Percentiles rank a stretch among this genome's conserved stretches.
These are phyloP conservation scores for Rhinophrynus dorsalis DNA, from an alignment of 2,797 vertebrate genomes.

Conservation along the genomic window DNA sequence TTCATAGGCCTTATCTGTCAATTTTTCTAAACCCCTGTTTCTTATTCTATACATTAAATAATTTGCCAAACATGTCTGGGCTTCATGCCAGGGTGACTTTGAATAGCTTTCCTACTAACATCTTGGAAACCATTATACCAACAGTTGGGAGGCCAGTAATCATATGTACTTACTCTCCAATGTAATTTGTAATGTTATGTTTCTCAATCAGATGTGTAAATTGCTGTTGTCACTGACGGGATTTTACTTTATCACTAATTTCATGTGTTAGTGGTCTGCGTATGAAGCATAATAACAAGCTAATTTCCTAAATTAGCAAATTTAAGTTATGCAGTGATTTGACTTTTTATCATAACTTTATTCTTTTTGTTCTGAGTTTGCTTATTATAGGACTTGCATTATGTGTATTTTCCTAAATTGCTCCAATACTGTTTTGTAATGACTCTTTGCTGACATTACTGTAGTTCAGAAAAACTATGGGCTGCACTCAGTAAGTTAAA, in stretches of 20 bases:
- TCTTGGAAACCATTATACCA: constrained; percentile 42
- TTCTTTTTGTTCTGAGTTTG: not conserved
- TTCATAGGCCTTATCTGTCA: constrained; percentile 31
- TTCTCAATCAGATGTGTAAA: constrained; percentile 31
- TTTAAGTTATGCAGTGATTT: not conserved
- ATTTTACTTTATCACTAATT: constrained; percentile 13
- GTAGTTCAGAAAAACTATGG: no score
- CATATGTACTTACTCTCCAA: constrained; percentile 35
- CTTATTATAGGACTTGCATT: not conserved
- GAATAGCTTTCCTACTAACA: constrained; percentile 41
- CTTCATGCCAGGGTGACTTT: constrained; percentile 15
- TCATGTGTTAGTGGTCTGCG: not conserved
- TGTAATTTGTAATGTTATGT: constrained; percentile 20
- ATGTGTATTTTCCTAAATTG: not conserved
- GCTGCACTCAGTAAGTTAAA: no score
- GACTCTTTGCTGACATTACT: no score
- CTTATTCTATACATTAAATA: constrained; percentile 40
- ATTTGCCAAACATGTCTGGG: constrained; percentile 37
- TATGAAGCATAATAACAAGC: not conserved
- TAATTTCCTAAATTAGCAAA: not conserved
- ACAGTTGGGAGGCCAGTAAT: constrained; percentile 35
- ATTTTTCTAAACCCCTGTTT: constrained; percentile 5
- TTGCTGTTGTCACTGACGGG: not conserved
- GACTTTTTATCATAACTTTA: not conserved
- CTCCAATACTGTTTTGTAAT: not conserved